phyloP scores from a whole-genome alignment of 2,797 vertebrate genomes.

The Borostomias antarcticus region DNA sequence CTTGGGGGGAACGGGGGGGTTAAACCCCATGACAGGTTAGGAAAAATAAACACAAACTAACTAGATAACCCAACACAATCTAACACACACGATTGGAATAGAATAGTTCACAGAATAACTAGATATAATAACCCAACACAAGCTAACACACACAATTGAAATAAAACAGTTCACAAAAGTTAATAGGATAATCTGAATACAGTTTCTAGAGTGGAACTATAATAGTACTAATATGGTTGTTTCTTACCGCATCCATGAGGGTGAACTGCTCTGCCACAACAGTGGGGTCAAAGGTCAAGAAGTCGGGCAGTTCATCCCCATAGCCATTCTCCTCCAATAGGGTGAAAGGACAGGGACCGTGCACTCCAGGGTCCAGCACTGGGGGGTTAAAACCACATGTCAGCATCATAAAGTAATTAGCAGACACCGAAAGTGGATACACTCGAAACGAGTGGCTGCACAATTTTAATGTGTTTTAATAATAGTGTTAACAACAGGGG shows the following conservation, averaged over 20 bases:
- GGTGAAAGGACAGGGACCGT: conserved; percentile 69
- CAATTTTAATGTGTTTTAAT: no score
- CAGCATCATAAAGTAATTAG: no score
- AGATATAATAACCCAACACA: no score
- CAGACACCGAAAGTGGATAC: no score
- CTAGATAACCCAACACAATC: neutral
- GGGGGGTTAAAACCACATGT: conserved; percentile 24
- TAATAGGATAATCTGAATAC: no score
- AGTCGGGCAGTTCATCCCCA: conserved; percentile 69
- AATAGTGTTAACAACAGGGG: no score
- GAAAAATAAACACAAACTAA: conserved; percentile 1
- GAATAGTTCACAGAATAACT: no score
- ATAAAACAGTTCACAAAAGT: no score
- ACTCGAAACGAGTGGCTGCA: no score
- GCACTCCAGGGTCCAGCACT: conserved; percentile 80
- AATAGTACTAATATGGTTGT: neutral
- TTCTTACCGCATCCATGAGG: conserved; percentile 86
- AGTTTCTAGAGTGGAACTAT: neutral
- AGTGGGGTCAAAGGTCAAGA: conserved; percentile 79
- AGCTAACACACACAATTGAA: neutral
- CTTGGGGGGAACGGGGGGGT: neutral
- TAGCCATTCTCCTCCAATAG: conserved; percentile 75
- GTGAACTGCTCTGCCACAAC: conserved; percentile 88
- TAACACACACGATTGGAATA: no score
- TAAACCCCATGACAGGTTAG: neutral